Conservation (phyloP, 2,888 invertebrate genomes). For the Drosophila peninsularis region DNA sequence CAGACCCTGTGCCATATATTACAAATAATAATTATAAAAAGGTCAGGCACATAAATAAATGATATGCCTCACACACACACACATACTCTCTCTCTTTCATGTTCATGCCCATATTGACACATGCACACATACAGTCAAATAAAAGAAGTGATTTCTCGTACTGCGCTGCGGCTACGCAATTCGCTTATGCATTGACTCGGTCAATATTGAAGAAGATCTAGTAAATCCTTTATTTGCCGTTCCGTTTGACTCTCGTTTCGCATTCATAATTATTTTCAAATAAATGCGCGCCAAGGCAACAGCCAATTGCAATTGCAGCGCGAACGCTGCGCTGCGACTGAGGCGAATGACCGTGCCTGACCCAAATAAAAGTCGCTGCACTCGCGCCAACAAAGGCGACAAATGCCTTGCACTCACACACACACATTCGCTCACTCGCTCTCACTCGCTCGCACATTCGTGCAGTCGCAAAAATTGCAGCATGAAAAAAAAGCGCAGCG, state of each 20-base stretch:
- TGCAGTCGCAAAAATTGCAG: constrained; percentile 44
- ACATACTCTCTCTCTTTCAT: background rate
- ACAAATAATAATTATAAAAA: constrained; percentile 74
- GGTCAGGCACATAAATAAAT: constrained; percentile 59
- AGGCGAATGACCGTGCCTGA: constrained; percentile 87
- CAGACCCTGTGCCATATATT: constrained; percentile 74
- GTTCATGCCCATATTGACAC: background rate
- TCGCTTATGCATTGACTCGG: background rate
- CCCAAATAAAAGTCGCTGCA: constrained; percentile 89
- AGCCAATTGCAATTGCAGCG: constrained; percentile 49
- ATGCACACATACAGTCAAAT: background rate
- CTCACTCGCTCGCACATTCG: background rate
- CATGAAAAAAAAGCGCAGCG: constrained; percentile 52
- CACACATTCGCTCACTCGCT: background rate
- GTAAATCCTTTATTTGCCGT: constrained; percentile 13
- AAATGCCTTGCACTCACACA: constrained; percentile 26
- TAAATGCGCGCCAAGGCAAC: constrained; percentile 78
- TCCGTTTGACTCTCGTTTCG: constrained; percentile 6
- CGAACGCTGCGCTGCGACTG: constrained; percentile 45
- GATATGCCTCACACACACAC: background rate
- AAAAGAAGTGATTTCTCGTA: constrained; percentile 18
- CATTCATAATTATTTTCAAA: constrained; percentile 74
- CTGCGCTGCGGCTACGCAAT: constrained; percentile 26
- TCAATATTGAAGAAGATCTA: background rate
- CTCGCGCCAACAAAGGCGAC: constrained; percentile 69